phyloP scores from a whole-genome alignment of 2,113 vertebrate genomes.

The Irena cyanogastra region DNA sequence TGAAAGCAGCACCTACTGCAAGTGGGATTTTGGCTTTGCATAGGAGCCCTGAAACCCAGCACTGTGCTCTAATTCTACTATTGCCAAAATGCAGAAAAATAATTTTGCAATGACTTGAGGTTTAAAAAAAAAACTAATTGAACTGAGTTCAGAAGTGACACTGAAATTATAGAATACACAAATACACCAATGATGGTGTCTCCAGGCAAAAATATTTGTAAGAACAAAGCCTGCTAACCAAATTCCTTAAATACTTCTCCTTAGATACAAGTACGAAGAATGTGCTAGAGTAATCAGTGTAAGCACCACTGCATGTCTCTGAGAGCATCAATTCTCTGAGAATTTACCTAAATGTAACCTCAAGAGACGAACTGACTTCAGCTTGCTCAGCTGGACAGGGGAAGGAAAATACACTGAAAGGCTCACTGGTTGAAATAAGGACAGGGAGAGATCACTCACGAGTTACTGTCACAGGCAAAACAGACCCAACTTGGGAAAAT shows the following conservation, averaged over 20 bases:
- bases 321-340: slow-evolving; percentile 33
- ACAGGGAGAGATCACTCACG: background rate
- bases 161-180: background rate
- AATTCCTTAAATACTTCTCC: slow-evolving; percentile 51
- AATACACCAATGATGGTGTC: background rate
- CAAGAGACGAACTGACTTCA: background rate
- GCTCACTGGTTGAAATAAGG: fast-evolving
- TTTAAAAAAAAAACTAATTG: background rate
- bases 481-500: background rate
- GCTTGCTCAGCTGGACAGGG: background rate
- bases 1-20: background rate
- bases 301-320: background rate
- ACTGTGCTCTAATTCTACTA: background rate
- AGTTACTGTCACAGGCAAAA: background rate
- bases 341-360: slow-evolving; percentile 33
- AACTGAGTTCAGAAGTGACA: background rate
- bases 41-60: background rate
- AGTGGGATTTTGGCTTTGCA: background rate
- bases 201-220: slow-evolving; percentile 44
- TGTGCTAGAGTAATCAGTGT: slow-evolving; percentile 33
- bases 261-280: slow-evolving; percentile 54
- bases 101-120: background rate
- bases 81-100: background rate
- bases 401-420: background rate
- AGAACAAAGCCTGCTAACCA: slow-evolving; percentile 38